Base-by-base conservation (phyloP, 92 coral and sea anemone genomes). In the Umimayanthus chanpuru region DNA sequence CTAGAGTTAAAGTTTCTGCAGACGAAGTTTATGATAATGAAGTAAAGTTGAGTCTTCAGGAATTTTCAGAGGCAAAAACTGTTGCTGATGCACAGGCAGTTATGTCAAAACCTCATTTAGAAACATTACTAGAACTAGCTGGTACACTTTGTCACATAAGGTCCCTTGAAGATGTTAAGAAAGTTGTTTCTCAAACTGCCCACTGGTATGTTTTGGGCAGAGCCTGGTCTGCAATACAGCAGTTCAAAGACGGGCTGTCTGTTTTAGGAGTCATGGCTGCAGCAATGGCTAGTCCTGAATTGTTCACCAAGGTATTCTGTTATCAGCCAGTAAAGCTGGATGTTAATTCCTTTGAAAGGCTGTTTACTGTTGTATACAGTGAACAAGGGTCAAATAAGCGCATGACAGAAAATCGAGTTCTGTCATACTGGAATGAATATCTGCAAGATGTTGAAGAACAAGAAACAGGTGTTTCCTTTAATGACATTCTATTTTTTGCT, bases 1-100 rank as follows among this genome's bases (percentile, higher is more conserved):
- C 89, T 65, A 86, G 85, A 67, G 75, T 81, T 76, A 9, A 49
- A 39, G 94, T 84, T 67, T 50, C 87, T 76, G 83, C 85, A n/a
- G 94, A 94, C 25, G 88, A 93, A 82, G 92, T 92, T 6, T 91
- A 93, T 86, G 94, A 89, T 39, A 56, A 71, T 76, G 92, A 93
- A 47, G 88, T 90, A 12, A 91, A 85, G 81, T 72, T 73, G 3
- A 70, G 91, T 73, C 94, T 94, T 32, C 80, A 86, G 79, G 32
- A 80, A 70, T 86, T 92, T 66, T 82, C 82, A 56, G 58, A 81
- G 15, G 92, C 88, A 53, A 25, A 88, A 86, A 73, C 74, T 75
- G 92, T 92, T 78, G 73, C 74, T 75, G 92, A 94, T 78, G 94
- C 84, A 9, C 61, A 85, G 36, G 88, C 80, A 44, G 79, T 92